Base-by-base conservation (phyloP, 2,888 invertebrate genomes). In the Acheta domesticus region DNA sequence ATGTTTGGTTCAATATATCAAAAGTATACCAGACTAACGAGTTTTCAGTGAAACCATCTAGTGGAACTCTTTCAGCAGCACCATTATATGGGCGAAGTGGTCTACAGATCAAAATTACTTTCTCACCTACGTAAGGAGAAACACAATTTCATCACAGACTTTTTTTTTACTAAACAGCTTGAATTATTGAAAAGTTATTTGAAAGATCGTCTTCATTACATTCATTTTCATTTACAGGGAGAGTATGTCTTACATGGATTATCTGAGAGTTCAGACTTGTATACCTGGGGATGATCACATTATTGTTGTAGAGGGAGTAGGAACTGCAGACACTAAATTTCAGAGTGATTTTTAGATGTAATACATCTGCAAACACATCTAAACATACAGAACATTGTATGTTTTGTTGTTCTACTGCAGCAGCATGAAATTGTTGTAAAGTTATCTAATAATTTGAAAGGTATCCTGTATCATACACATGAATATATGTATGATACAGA, bases 1-100 rank as follows among this genome's bases (percentile, higher is more conserved):
- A 48, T 36, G 48, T 76, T 23, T 76, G 76, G 76, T 23, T 76
- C 62, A 62, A 62, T n/a, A 62, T 62, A 62, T 19, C 62, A 19
- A 62, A 62, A 62, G 62, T 62, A 5, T 62, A 62, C n/a, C 62
- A 62, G n/a, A 62, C 62, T n/a, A 19, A 62, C 12, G 62, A 62
- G n/a, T 62, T 62, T 62, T 62, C 62, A 11, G n/a, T n/a, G n/a
- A 62, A 62, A 62, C 62, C 62, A 62, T 19, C 62, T 19, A 62
- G 62, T 62, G 62, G 62, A 19, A n/a, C n/a, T 5, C n/a, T 62
- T 14, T n/a, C 62, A 19, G 4, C 62, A 11, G 62, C 62, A 62
- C 14, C 62, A 62, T 4, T 14, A n/a, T n/a, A 62, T 19, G n/a
- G n/a, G 4, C 14, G n/a, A 14, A 62, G 62, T 62, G 4, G 14